Conservation (phyloP, 2,113 vertebrate species). For the Clarias magur region DNA sequence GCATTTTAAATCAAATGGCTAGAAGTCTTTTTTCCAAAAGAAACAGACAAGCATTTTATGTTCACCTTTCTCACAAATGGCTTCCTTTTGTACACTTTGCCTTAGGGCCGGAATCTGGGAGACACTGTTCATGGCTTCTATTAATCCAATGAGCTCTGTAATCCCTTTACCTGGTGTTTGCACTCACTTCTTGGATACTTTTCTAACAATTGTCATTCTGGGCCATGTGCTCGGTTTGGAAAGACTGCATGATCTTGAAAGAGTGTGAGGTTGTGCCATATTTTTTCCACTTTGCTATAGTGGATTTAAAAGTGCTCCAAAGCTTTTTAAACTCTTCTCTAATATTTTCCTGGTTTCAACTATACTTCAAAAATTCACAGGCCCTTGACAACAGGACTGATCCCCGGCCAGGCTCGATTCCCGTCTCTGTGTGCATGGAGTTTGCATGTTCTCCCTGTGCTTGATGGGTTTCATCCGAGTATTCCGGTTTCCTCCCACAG, state of each 20-base stretch:
- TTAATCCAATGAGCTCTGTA: not conserved
- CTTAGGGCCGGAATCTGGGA: not conserved
- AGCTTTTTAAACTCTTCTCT: not conserved
- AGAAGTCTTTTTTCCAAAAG: no score
- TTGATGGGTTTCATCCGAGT: no score
- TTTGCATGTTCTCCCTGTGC: no score
- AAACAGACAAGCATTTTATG: not conserved
- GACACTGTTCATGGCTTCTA: not conserved
- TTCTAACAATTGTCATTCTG: not conserved
- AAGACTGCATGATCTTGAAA: not conserved
- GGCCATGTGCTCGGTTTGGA: not conserved
- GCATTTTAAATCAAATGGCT: not conserved
- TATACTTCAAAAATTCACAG: not conserved
- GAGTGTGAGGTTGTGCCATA: not conserved
- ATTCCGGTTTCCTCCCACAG: no score
- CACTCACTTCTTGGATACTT: not conserved
- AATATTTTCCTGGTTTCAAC: not conserved
- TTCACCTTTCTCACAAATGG: not conserved
- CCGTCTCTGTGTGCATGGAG: no score
- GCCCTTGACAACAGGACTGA: not conserved
- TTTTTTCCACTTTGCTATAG: not conserved
- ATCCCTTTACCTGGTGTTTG: not conserved
- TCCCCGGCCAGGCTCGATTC: not conserved
- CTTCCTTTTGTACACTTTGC: not conserved
- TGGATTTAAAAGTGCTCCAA: constrained; percentile 1